Evolutionary conservation across 2,888 invertebrate genomes (phyloP), one percentile per base, ranked within the genome.

Genomic region (Eumacrocentrus americanus): DNA sequence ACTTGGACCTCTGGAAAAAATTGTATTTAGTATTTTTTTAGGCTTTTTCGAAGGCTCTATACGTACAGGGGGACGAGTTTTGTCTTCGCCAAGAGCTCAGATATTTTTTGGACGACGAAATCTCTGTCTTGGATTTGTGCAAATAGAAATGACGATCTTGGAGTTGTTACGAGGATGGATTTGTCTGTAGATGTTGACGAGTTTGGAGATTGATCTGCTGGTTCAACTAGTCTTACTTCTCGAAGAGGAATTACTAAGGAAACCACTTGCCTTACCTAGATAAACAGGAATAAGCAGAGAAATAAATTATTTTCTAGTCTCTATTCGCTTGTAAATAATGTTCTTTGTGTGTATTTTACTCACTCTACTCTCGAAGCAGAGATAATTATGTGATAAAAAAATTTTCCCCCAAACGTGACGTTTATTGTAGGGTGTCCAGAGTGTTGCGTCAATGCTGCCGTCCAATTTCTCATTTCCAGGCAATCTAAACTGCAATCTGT

Each of bases 351-450:
- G n/a, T n/a, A n/a, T n/a, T n/a, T n/a, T n/a, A n/a, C n/a, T n/a
- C 77, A 97, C 96, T 84, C 93, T 88, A 81, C 98, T 98, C 76
- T 93, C 92, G 79, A 98, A 99, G 81, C 98, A 98, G 72, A 98
- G 87, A 80, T 95, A 99, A 83, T 94, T 95, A 75, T 92, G 91
- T 0, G 98, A 98, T 50, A 99, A 83, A 81, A 91, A 98, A 72
- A 99, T 84, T 67, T 90, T 87, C 12, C 98, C 98, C 83, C 89
- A 88, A 58, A 92, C 91, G 77, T 93, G 91, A 67, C 89, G 88
- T 79, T 96, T 96, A 77, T 95, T 93, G 79, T 94, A 98, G 0
- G 98, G 97, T 1, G 98, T 96, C 91, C 95, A 95, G 56, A 99
- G 82, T 7, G 92, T 89, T 75, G 95, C 94, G 74, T 94, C 93